Conservation (phyloP, 2,888 invertebrate species). For the Lasioglossum figueresi region DNA sequence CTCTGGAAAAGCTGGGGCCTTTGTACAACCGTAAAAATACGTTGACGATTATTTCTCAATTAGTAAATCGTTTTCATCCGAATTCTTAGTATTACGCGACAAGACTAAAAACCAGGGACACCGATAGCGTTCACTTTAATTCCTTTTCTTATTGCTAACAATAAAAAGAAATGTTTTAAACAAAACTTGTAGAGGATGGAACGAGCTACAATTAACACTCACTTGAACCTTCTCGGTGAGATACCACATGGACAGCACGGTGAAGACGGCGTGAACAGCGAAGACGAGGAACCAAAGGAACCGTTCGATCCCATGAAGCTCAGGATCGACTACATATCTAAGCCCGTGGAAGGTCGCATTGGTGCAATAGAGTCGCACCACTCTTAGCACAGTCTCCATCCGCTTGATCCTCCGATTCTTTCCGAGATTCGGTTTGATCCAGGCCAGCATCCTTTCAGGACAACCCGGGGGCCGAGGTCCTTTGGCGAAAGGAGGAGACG, state of each 20-base stretch:
- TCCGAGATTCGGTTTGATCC: conserved; percentile 28
- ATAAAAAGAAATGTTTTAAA: neutral
- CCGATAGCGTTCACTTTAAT: too few species aligned
- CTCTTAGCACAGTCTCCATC: conserved; percentile 7
- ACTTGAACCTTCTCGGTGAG: conserved; percentile 60
- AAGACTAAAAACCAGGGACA: neutral
- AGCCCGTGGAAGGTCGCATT: conserved; percentile 61
- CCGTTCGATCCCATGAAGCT: conserved; percentile 62
- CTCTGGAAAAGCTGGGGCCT: neutral
- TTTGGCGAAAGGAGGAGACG: conserved; percentile 8
- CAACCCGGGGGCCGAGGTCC: neutral
- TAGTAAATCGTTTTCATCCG: too few species aligned
- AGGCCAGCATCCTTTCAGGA: conserved; percentile 16
- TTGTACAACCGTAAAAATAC: too few species aligned
- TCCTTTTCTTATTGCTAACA: too few species aligned
- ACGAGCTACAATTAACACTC: conserved; percentile 1
- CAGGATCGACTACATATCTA: conserved; percentile 61
- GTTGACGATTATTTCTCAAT: too few species aligned
- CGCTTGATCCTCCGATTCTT: conserved; percentile 30
- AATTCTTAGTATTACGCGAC: neutral
- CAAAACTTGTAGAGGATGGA: neutral
- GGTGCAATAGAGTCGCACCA: conserved; percentile 49
- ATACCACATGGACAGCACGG: conserved; percentile 57
- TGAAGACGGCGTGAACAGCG: conserved; percentile 62
- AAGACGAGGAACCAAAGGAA: conserved; percentile 73